A percentile compares a stretch with the other conserved stretches of the same genome.
Evolutionary conservation across 1,140 invertebrate species (phyloP).

Genomic region (Dreissena polymorpha): DNA sequence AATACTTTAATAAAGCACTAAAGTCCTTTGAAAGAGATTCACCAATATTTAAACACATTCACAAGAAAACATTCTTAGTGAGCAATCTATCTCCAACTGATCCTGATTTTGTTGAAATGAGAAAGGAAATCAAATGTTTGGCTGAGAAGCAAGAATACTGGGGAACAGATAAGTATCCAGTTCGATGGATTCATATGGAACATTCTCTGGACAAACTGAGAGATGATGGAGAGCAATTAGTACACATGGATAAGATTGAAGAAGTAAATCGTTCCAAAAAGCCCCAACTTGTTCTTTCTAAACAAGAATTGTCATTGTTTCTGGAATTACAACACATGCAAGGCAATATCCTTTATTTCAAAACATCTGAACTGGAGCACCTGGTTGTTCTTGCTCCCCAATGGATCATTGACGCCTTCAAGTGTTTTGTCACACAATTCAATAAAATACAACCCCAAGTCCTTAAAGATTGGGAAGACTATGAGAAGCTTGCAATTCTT

Average conservation of each 20-base stretch:
- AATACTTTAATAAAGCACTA: conserved; percentile 32
- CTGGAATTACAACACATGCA: too few species aligned
- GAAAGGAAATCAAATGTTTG: conserved; percentile 8
- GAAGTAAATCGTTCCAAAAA: not conserved
- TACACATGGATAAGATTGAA: not conserved
- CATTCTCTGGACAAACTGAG: not conserved
- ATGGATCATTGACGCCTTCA: too few species aligned
- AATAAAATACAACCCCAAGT: too few species aligned
- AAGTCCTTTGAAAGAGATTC: conserved; percentile 18
- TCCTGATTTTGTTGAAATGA: not conserved
- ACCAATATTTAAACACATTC: not conserved
- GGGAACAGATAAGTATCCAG: conserved; percentile 7
- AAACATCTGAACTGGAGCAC: too few species aligned
- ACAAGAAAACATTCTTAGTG: conserved; percentile 20
- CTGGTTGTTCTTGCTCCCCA: too few species aligned
- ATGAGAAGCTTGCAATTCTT: too few species aligned
- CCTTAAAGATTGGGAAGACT: too few species aligned
- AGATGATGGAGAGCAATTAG: conserved; percentile 20
- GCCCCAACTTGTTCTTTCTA: too few species aligned
- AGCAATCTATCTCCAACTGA: conserved; percentile 2
- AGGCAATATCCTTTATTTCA: too few species aligned
- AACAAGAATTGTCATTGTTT: conserved; percentile 18
- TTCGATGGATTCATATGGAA: conserved; percentile 35
- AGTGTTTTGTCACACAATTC: too few species aligned
- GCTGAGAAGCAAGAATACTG: conserved; percentile 18